phyloP scores from a whole-genome alignment of 2,797 vertebrate genomes.

The Caiman crocodilus region DNA sequence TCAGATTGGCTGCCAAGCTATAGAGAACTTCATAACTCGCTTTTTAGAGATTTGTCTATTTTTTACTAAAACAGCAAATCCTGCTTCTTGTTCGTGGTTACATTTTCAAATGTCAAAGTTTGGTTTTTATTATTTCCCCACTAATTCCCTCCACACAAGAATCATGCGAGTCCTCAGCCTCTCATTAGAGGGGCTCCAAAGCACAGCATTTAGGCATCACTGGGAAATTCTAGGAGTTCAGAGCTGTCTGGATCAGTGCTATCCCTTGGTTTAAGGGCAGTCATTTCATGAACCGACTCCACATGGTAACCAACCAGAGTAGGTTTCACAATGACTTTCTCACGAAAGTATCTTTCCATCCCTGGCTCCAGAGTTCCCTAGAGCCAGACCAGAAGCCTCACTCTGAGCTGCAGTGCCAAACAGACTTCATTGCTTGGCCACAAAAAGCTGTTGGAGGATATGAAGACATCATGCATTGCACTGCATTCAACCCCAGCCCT shows the following conservation, averaged over 20 bases:
- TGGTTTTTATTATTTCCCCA: background rate
- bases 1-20: background rate
- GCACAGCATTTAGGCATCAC: background rate
- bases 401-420: background rate
- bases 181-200: background rate
- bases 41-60: background rate
- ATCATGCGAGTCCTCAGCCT: background rate
- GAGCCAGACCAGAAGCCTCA: background rate
- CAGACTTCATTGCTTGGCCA: background rate
- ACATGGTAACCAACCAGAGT: accelerated
- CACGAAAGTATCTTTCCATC: background rate
- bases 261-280: background rate
- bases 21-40: background rate
- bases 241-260: background rate
- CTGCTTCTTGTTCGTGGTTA: background rate
- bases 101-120: background rate
- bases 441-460: background rate
- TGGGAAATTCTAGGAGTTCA: background rate
- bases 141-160: background rate
- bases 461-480: background rate
- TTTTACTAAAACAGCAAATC: background rate
- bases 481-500: background rate
- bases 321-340: background rate
- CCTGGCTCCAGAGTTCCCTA: background rate
- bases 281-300: background rate